phyloP scores from a whole-genome alignment of 2,888 invertebrate species.

The Megalurothrips usitatus region DNA sequence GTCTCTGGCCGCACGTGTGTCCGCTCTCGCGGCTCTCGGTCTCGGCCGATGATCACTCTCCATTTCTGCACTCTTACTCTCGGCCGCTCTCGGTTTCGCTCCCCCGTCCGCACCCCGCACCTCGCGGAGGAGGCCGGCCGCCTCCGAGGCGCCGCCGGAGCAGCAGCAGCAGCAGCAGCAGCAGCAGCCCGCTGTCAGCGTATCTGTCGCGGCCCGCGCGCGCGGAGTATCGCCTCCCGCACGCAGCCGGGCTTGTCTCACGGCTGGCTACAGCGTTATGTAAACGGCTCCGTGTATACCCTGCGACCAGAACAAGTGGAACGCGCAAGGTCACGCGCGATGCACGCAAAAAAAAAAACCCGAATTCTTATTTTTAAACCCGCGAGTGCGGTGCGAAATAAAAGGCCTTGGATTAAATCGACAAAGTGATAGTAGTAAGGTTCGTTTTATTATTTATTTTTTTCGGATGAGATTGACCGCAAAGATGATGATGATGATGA shows the following conservation, averaged over 20 bases:
- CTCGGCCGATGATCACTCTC: neutral
- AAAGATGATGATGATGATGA: too few species aligned
- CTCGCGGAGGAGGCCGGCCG: neutral
- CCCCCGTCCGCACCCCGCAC: neutral
- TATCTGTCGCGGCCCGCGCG: neutral
- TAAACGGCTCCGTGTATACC: neutral
- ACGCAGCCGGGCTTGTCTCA: neutral
- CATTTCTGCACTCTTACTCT: neutral
- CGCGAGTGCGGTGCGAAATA: too few species aligned
- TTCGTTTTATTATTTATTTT: too few species aligned
- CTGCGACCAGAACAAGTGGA: neutral
- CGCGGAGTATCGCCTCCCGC: too few species aligned
- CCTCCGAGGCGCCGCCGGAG: neutral
- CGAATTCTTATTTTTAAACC: too few species aligned
- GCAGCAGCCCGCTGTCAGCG: neutral
- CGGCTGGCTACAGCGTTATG: neutral
- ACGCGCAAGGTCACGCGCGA: neutral
- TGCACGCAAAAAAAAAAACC: too few species aligned
- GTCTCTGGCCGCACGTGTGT: too few species aligned
- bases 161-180: too few species aligned
- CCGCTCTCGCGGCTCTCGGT: neutral
- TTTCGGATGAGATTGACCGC: too few species aligned
- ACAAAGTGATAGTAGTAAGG: too few species aligned
- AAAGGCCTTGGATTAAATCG: too few species aligned
- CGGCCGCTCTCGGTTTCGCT: neutral